Base-by-base conservation (phyloP, 2,888 invertebrate species). In the Mechanitis mazaeus region DNA sequence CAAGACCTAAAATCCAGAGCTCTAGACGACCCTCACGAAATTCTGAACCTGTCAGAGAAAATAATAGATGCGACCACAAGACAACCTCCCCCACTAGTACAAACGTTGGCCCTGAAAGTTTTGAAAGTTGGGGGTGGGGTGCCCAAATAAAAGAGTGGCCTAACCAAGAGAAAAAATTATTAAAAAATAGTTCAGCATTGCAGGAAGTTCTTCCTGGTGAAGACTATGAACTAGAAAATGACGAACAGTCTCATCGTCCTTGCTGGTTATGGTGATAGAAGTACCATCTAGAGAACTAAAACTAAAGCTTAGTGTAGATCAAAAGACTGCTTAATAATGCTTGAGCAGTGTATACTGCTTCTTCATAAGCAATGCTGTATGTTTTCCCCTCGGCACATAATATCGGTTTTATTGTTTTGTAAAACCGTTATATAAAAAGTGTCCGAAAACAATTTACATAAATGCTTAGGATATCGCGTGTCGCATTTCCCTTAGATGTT, bases 401-500 rank as follows among this genome's bases (percentile, higher is more conserved):
- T 20, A 20, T 20, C 20, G 20, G 20, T 20, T 20, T 20, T 20
- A 20, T 20, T 20, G 20, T 20, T 20, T 20, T 20, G 20, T 20
- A 20, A 20, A 20, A 20, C 20, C 20, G 20, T 20, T 20, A 20
- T 20, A 20, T 20, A 20, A 20, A 20, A 20, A 20, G 6, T 42
- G 9, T 42, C 42, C 9, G 9, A 9, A 31, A n/a, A 31, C 9
- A 50, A 31, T 50, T 31, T 31, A 45, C 11, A 12, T 55, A 55
- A 31, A 45, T 45, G 45, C 56, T 57, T 54, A 54, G 62, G 45
- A 60, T 54, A 45, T 64, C 55, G 65, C 79, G 73, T 80, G 78
- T 66, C 68, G 64, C 57, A 55, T 63, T 45, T 71, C 72, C 72
- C 73, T 79, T 77, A 76, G 58, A 62, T 67, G 64, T 60, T 66